Percentiles rank a stretch among this genome's conserved stretches.
Evolutionary conservation across 2,113 vertebrate genomes (phyloP).

Genomic region (Scopus umbretta): DNA sequence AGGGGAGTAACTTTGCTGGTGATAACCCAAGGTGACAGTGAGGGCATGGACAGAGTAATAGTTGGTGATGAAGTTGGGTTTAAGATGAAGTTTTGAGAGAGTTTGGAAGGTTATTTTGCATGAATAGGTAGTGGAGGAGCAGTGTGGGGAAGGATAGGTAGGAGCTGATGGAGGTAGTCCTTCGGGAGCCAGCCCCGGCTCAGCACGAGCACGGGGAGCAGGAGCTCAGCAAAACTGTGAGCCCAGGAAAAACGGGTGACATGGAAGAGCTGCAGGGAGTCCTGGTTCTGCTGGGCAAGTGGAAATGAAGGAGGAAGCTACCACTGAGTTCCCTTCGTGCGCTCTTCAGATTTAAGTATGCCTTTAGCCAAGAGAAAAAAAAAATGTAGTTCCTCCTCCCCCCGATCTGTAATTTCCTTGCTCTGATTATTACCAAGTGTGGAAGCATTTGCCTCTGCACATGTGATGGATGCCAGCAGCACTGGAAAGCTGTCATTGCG

Average conservation of each 20-base stretch:
- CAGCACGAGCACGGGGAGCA: neutral
- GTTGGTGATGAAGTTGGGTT: neutral
- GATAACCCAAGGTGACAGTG: fast-evolving
- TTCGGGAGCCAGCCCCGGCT: neutral
- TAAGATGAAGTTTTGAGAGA: neutral
- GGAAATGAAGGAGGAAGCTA: neutral
- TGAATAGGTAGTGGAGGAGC: fast-evolving
- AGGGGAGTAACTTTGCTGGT: neutral
- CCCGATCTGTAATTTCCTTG: neutral
- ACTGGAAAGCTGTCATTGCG: neutral
- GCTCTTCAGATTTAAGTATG: neutral
- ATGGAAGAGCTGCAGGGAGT: neutral
- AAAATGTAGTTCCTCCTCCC: neutral
- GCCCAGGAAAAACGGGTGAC: fast-evolving
- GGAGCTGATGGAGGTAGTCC: neutral
- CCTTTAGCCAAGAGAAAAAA: neutral
- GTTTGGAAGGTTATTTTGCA: neutral
- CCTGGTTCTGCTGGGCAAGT: neutral
- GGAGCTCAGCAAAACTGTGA: neutral
- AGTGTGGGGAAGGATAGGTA: neutral
- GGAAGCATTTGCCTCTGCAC: constrained; percentile 30
- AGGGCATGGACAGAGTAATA: neutral
- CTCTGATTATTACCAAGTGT: constrained; percentile 57
- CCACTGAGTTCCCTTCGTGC: neutral
- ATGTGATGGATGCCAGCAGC: constrained; percentile 26